Percentiles rank a stretch among this genome's conserved stretches.
Evolutionary conservation across 2,888 invertebrate species (phyloP).

Genomic region (Amiota communis): DNA sequence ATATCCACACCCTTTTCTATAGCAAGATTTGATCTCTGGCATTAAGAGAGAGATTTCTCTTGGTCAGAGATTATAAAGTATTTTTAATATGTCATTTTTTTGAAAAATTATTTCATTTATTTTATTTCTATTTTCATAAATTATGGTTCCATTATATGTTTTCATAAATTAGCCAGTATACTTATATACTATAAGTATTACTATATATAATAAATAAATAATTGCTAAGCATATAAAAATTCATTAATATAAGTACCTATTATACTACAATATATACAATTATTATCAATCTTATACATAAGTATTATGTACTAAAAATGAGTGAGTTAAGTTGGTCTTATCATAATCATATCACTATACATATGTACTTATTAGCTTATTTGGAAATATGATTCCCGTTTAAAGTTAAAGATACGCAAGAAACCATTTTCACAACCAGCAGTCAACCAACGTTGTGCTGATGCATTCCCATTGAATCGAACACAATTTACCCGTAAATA

Average conservation of each 20-base stretch:
- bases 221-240: slow-evolving; percentile 1
- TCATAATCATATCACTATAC: too few species aligned
- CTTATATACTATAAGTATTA: too few species aligned
- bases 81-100: too few species aligned
- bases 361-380: neutral
- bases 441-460: slow-evolving; percentile 57
- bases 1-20: too few species aligned
- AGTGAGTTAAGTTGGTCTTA: too few species aligned
- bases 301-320: too few species aligned
- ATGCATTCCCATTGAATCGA: slow-evolving; percentile 65
- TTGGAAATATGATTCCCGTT: slow-evolving; percentile 39
- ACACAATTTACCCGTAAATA: slow-evolving; percentile 63
- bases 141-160: neutral
- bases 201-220: slow-evolving; percentile 1
- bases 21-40: too few species aligned
- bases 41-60: too few species aligned
- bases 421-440: slow-evolving; percentile 71
- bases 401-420: slow-evolving; percentile 58
- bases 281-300: too few species aligned
- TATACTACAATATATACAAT: too few species aligned
- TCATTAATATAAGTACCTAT: slow-evolving; percentile 6
- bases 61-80: neutral
- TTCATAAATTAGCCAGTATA: slow-evolving; percentile 11
- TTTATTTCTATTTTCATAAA: neutral
- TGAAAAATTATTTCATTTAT: neutral